These are phyloP conservation scores for Hippocampus zosterae DNA, from an alignment of 2,113 vertebrate genomes.

Conservation along the genomic window DNA sequence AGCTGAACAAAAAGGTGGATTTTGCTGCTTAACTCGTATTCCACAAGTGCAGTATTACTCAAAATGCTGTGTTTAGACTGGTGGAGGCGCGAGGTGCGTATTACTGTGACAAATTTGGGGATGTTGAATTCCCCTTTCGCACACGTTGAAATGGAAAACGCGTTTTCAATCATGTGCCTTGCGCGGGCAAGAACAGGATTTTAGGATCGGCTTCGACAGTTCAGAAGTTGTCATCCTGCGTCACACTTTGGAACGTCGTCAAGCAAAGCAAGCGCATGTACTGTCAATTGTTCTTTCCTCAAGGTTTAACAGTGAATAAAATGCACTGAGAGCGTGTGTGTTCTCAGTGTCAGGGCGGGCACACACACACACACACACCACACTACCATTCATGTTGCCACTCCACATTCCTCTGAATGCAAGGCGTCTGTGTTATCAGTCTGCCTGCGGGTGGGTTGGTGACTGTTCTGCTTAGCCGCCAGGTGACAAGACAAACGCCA, in stretches of 20 bases:
- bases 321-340: background rate
- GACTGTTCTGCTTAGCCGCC: slow-evolving; percentile 18
- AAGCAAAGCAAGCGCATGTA: slow-evolving; percentile 12
- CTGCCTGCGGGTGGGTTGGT: slow-evolving; percentile 41
- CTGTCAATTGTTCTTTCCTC: slow-evolving; percentile 29
- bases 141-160: slow-evolving; percentile 2
- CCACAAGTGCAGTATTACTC: no score
- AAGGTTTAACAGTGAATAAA: slow-evolving; percentile 34
- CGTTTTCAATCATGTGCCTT: background rate
- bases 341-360: background rate
- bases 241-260: background rate
- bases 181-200: background rate
- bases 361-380: slow-evolving; percentile 34
- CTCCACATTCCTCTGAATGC: slow-evolving; percentile 57
- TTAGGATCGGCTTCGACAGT: background rate
- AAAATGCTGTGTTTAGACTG: no score
- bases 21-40: no score
- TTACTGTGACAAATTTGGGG: no score
- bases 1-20: no score
- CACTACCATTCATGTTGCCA: slow-evolving; percentile 37
- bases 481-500: slow-evolving; percentile 10
- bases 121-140: background rate
- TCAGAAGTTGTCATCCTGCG: background rate
- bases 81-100: no score
- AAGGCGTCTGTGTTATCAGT: slow-evolving; percentile 47